phyloP scores from a whole-genome alignment of 1,140 invertebrate genomes.

The Tetragonula clypearis region DNA sequence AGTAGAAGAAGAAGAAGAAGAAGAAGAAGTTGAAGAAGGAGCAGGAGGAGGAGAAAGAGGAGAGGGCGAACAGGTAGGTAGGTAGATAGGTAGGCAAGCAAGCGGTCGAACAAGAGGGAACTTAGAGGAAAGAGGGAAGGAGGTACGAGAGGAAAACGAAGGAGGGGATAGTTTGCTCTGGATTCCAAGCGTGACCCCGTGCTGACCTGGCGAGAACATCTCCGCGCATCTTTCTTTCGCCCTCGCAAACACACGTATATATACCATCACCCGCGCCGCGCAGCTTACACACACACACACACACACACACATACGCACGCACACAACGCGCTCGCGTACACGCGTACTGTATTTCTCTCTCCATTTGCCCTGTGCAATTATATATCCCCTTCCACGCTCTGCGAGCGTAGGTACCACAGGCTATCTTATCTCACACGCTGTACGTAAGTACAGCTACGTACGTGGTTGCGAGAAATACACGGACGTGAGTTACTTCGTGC shows the following conservation, averaged over 20 bases:
- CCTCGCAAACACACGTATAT: conserved; percentile 38
- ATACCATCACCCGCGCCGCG: background rate
- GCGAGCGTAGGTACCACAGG: conserved; percentile 50
- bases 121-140: conserved; percentile 54
- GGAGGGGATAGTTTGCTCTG: conserved; percentile 81
- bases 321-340: conserved; percentile 13
- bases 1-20: conserved; percentile 30
- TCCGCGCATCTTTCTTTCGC: conserved; percentile 74
- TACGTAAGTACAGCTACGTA: conserved; percentile 64
- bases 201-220: conserved; percentile 81
- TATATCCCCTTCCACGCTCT: conserved; percentile 47
- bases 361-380: conserved; percentile 65
- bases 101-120: conserved; percentile 55
- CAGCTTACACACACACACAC: background rate
- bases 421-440: conserved; percentile 66
- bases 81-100: conserved; percentile 55
- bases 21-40: conserved; percentile 12
- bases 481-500: conserved; percentile 59
- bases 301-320: conserved; percentile 5
- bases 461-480: conserved; percentile 55
- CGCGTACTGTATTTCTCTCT: conserved; percentile 42
- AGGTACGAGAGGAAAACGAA: conserved; percentile 46
- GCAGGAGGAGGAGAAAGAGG: conserved; percentile 21
- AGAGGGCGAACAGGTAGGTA: conserved; percentile 32
- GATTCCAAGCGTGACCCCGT: conserved; percentile 81